Evolutionary conservation across 2,797 vertebrate genomes (phyloP).

Genomic region (Peromyscus eremicus): DNA sequence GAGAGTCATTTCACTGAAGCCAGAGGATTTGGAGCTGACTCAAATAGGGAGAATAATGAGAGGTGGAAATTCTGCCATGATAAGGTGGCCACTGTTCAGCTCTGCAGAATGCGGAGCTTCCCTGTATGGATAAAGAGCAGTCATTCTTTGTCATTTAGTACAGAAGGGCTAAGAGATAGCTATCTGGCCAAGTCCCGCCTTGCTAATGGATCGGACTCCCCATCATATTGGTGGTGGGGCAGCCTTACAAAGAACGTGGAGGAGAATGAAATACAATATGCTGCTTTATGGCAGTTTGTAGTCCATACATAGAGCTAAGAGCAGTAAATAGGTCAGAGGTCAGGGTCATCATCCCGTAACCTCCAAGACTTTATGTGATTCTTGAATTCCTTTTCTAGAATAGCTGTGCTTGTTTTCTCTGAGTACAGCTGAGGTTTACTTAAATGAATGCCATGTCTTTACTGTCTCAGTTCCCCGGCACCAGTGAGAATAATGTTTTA

Average conservation of each 20-base stretch:
- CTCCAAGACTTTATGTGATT: background rate
- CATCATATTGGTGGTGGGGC: no score
- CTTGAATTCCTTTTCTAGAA: background rate
- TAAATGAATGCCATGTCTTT: background rate
- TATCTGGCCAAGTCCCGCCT: background rate
- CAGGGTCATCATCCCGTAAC: background rate
- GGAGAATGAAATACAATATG: background rate
- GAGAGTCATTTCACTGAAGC: slow-evolving; percentile 60
- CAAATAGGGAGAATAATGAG: slow-evolving; percentile 60
- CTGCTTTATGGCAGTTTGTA: background rate
- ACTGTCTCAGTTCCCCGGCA: background rate
- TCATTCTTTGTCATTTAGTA: background rate
- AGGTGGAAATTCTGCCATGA: slow-evolving; percentile 13
- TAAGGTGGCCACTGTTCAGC: background rate
- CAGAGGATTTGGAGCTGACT: slow-evolving; percentile 53
- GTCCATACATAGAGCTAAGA: slow-evolving; percentile 18
- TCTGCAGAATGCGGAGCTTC: background rate
- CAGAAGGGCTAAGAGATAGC: background rate
- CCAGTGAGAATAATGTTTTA: background rate
- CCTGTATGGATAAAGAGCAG: background rate
- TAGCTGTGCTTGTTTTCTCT: background rate
- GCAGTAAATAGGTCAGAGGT: background rate
- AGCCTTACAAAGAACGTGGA: background rate
- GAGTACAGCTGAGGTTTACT: background rate
- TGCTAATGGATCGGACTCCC: no score